Conservation (phyloP, 2,113 vertebrate species). For the Leptosomus discolor region DNA sequence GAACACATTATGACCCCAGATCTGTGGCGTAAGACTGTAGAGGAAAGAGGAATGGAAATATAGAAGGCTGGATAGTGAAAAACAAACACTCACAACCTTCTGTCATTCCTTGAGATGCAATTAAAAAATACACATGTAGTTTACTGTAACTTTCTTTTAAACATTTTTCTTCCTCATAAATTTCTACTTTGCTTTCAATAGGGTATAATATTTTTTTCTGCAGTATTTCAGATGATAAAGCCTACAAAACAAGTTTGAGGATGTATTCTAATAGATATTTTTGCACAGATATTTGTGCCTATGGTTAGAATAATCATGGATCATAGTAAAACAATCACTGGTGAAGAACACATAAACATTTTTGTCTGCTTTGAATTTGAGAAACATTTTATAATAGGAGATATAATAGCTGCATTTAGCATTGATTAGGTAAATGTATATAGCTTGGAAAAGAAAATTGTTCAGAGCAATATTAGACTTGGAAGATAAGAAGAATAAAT, state of each 20-base stretch:
- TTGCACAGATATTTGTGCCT: not conserved
- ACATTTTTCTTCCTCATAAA: not conserved
- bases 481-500: not conserved
- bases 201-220: not conserved
- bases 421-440: not conserved
- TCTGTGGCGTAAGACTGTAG: not conserved
- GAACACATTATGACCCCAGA: not conserved
- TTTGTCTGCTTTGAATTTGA: not conserved
- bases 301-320: not conserved
- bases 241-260: not conserved
- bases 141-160: not conserved
- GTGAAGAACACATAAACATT: not conserved
- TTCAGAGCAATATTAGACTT: not conserved
- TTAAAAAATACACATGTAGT: not conserved
- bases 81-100: not conserved
- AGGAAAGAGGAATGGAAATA: not conserved
- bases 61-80: not conserved
- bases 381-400: not conserved
- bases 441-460: not conserved
- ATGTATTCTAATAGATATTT: not conserved
- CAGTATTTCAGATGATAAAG: not conserved
- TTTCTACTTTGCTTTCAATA: not conserved
- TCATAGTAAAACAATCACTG: not conserved
- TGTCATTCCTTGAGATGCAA: not conserved
- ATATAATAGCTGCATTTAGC: not conserved